Conservation (phyloP, 2,888 invertebrate genomes). For the Drosophila nigricruria region DNA sequence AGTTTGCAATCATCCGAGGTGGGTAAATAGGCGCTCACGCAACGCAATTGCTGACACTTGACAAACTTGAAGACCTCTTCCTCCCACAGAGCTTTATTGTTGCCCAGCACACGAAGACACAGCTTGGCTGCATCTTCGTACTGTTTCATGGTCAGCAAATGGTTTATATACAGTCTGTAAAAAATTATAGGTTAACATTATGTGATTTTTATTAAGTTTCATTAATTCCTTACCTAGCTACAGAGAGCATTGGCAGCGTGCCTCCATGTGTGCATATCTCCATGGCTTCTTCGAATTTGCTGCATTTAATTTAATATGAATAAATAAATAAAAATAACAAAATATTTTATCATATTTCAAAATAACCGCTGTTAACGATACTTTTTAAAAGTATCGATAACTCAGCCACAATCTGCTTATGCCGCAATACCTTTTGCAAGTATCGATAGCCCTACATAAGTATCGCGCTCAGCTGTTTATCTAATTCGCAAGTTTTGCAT, state of each 20-base stretch:
- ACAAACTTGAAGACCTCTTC: conserved; percentile 96
- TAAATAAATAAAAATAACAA: neutral
- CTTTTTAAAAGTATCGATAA: conserved; percentile 1
- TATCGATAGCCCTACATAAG: conserved; percentile 15
- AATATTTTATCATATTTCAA: too few relatives aligned
- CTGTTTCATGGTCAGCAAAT: conserved; percentile 89
- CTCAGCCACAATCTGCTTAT: neutral
- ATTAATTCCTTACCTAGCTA: conserved; percentile 76
- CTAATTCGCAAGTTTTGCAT: conserved; percentile 1
- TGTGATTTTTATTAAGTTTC: neutral
- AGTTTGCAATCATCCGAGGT: conserved; percentile 90
- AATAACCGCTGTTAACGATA: too few relatives aligned
- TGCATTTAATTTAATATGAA: too few relatives aligned
- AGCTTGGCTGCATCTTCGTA: conserved; percentile 94
- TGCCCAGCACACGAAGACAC: conserved; percentile 93
- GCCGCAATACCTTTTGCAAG: neutral
- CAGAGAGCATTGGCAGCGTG: conserved; percentile 76
- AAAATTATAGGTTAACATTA: neutral
- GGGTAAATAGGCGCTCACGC: conserved; percentile 93
- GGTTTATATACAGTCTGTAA: conserved; percentile 90
- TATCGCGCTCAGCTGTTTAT: conserved; percentile 35
- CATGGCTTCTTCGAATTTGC: conserved; percentile 93
- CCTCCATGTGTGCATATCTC: conserved; percentile 90
- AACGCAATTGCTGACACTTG: conserved; percentile 91
- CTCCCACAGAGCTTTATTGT: conserved; percentile 95